These are phyloP conservation scores for Deilephila elpenor DNA, from an alignment of 2,888 invertebrate species.

Conservation along the genomic window DNA sequence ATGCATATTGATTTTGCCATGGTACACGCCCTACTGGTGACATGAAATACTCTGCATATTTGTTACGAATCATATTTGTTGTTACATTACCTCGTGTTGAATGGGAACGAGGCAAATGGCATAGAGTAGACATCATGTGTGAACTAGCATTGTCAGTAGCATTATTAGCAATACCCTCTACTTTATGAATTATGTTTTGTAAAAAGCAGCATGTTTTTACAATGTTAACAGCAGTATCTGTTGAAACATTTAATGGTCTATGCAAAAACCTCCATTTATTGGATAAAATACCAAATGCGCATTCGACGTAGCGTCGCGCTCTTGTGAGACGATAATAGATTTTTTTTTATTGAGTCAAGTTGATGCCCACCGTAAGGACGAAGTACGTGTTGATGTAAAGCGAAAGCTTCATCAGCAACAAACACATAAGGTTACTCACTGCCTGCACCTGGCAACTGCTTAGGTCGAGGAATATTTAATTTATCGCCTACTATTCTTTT, in stretches of 20 bases:
- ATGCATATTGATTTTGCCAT: too few species aligned
- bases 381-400: constrained; percentile 31
- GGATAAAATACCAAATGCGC: constrained; percentile 4
- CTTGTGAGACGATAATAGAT: constrained; percentile 36
- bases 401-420: constrained; percentile 39
- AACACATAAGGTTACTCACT: constrained; percentile 32
- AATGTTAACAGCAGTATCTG: constrained; percentile 2
- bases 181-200: constrained; percentile 26
- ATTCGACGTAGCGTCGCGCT: constrained; percentile 32
- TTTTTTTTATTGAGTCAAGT: constrained; percentile 31
- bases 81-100: too few species aligned
- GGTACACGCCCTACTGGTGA: too few species aligned
- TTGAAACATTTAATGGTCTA: constrained; percentile 17
- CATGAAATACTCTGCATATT: too few species aligned
- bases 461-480: constrained; percentile 31
- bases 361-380: constrained; percentile 34
- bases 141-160: too few species aligned
- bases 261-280: constrained; percentile 19
- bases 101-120: constrained; percentile 29
- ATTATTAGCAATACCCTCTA: too few species aligned
- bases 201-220: background rate
- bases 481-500: constrained; percentile 16
- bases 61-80: too few species aligned
- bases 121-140: too few species aligned
- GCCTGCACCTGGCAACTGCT: constrained; percentile 19